phyloP scores from a whole-genome alignment of 92 coral and sea anemone genomes.

The Bergia sp. region DNA sequence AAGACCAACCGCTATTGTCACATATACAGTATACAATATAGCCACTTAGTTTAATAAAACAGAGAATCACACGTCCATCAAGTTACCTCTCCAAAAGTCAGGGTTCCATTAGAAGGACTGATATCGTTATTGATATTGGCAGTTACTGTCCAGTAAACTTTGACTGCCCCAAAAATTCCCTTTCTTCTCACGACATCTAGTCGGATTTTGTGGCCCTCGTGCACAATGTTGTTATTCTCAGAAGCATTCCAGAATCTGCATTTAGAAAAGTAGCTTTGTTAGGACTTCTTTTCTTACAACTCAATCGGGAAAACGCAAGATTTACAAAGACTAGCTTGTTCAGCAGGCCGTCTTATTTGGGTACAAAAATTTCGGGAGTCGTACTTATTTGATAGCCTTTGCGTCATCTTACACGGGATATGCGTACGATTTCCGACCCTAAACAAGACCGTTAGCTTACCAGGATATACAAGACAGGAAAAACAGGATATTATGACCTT shows the following conservation, averaged over 20 bases:
- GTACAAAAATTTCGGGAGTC: background rate
- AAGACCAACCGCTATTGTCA: background rate
- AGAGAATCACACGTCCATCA: background rate
- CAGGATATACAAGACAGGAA: no score
- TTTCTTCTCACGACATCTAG: slow-evolving; percentile 75
- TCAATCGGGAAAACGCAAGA: background rate
- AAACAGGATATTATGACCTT: no score
- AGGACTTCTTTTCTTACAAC: no score
- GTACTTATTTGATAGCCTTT: no score
- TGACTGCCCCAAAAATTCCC: slow-evolving; percentile 75
- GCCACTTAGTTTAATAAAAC: no score
- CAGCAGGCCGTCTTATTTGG: background rate
- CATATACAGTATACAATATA: no score
- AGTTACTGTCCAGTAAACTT: slow-evolving; percentile 74
- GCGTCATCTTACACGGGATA: no score
- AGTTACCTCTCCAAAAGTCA: slow-evolving; percentile 74
- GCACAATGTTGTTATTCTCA: slow-evolving; percentile 46
- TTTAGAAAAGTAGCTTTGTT: background rate
- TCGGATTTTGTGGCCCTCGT: slow-evolving; percentile 76
- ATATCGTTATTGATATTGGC: slow-evolving; percentile 65
- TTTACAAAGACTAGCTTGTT: background rate
- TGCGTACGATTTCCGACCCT: no score
- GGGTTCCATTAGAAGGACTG: slow-evolving; percentile 85
- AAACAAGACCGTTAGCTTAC: no score
- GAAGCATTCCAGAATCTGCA: slow-evolving; percentile 69